These are phyloP conservation scores for Peromyscus melanophrys DNA, from an alignment of 2,797 vertebrate species.

Conservation along the genomic window DNA sequence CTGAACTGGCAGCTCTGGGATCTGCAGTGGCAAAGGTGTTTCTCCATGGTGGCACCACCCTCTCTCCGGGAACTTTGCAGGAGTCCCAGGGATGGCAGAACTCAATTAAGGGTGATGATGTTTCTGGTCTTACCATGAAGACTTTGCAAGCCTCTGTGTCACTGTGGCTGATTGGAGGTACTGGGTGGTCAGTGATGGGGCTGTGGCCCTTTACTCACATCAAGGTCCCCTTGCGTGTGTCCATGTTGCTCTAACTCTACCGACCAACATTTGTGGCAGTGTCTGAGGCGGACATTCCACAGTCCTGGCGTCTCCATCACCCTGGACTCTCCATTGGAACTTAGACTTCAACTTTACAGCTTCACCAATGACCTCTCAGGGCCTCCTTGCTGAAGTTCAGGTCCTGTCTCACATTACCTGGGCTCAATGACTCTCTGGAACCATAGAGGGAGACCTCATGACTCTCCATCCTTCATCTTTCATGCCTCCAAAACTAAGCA, in stretches of 20 bases:
- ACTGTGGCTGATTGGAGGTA: not conserved
- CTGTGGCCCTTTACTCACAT: not conserved
- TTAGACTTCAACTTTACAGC: too few relatives aligned
- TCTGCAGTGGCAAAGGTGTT: not conserved
- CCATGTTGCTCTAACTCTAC: not conserved
- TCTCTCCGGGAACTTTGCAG: not conserved
- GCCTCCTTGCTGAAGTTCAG: not conserved
- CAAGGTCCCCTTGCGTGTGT: not conserved
- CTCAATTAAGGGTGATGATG: not conserved
- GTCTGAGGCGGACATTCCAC: too few relatives aligned
- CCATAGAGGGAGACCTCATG: too few relatives aligned
- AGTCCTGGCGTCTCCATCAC: not conserved
- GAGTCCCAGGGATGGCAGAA: not conserved
- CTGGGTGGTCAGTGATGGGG: not conserved
- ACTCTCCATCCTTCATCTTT: not conserved
- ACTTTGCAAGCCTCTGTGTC: not conserved
- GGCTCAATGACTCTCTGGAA: not conserved
- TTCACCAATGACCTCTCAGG: not conserved
- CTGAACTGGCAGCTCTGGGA: not conserved
- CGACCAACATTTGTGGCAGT: not conserved
- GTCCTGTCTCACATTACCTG: too few relatives aligned
- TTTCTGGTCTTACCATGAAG: not conserved
- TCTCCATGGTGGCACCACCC: not conserved
- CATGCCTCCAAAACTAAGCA: not conserved
- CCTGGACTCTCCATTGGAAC: not conserved